Conservation (phyloP, 2,888 invertebrate genomes). For the Eudemis profundana region DNA sequence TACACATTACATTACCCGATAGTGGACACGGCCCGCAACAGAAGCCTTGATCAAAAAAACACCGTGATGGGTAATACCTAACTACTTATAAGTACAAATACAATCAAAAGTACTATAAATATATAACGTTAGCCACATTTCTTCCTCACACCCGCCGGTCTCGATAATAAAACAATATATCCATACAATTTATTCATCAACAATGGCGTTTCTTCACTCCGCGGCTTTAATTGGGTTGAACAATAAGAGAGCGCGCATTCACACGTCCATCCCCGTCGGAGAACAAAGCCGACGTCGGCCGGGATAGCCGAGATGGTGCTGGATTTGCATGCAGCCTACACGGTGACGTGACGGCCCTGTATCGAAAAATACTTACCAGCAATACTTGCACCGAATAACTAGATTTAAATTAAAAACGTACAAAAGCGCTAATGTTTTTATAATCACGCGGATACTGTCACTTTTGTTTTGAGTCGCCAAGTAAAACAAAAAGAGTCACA, state of each 20-base stretch:
- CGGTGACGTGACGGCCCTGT: slow-evolving; percentile 2
- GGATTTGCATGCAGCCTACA: slow-evolving; percentile 24
- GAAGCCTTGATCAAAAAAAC: too few relatives aligned
- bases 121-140: not conserved
- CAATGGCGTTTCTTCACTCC: slow-evolving; percentile 25
- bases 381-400: too few relatives aligned
- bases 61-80: too few relatives aligned
- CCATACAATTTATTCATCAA: slow-evolving; percentile 15
- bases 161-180: slow-evolving; percentile 19
- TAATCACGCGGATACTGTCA: too few relatives aligned
- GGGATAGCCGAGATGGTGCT: slow-evolving; percentile 1
- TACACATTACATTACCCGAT: too few relatives aligned
- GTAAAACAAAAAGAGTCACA: too few relatives aligned
- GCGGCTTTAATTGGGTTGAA: slow-evolving; percentile 35
- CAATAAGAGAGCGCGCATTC: slow-evolving; percentile 36
- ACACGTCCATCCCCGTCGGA: slow-evolving; percentile 36
- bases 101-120: not conserved
- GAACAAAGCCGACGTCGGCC: slow-evolving; percentile 14
- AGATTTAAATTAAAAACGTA: too few relatives aligned
- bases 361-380: not conserved
- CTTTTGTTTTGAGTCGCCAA: too few relatives aligned
- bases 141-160: not conserved
- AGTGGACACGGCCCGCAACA: too few relatives aligned
- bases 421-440: too few relatives aligned
- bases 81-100: too few relatives aligned